phyloP scores from a whole-genome alignment of 2,797 vertebrate genomes.

The Coreius guichenoti region DNA sequence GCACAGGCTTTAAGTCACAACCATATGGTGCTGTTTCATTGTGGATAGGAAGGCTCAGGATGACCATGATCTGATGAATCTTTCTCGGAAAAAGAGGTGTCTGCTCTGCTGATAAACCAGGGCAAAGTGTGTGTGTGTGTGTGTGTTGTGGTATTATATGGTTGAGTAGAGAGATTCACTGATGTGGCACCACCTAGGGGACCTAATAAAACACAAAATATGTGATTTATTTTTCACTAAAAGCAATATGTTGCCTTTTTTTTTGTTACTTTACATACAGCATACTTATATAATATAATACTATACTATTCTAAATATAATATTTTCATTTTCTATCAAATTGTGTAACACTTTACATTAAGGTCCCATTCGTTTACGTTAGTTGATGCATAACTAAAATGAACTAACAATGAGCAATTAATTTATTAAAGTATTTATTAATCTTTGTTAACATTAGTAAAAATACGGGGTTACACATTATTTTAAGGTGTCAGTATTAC shows the following conservation, averaged over 20 bases:
- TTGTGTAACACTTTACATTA: too few species aligned
- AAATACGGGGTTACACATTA: too few species aligned
- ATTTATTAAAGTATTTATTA: too few species aligned
- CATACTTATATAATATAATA: background rate
- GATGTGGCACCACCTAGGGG: constrained; percentile 63
- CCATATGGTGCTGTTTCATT: constrained; percentile 78
- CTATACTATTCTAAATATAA: background rate
- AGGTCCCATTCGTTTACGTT: too few species aligned
- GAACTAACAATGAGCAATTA: too few species aligned
- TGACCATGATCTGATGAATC: constrained; percentile 76
- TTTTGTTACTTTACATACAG: background rate
- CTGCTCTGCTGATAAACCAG: constrained; percentile 63
- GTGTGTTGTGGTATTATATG: constrained; percentile 28
- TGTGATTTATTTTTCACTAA: background rate
- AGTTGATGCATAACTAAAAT: too few species aligned
- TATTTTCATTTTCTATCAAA: background rate
- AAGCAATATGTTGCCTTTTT: background rate
- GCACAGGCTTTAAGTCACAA: constrained; percentile 80
- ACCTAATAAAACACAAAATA: constrained; percentile 41
- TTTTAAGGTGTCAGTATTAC: too few species aligned
- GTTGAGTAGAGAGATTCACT: constrained; percentile 46
- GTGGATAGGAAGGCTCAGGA: constrained; percentile 70
- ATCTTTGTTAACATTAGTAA: too few species aligned
- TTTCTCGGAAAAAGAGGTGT: constrained; percentile 72
- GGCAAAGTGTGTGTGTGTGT: constrained; percentile 40